Conservation (phyloP, 1,140 invertebrate genomes). For the Arion vulgaris region DNA sequence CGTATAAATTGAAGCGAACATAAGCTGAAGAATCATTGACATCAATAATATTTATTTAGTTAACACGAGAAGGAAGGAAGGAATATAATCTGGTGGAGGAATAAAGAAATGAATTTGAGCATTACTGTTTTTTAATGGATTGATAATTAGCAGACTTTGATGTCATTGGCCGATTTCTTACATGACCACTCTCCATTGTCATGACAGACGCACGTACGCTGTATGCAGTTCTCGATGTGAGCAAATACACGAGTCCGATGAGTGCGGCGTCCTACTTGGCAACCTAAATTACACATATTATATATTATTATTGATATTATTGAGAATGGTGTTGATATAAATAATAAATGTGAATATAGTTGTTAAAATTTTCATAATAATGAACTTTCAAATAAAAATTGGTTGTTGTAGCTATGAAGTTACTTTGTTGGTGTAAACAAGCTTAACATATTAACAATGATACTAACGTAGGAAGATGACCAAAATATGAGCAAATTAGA, state of each 20-base stretch:
- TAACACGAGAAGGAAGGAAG: too few relatives aligned
- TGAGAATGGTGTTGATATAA: neutral
- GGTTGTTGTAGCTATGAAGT: neutral
- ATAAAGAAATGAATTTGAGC: too few relatives aligned
- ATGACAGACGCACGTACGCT: constrained; percentile 55
- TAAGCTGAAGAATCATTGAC: too few relatives aligned
- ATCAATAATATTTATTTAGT: too few relatives aligned
- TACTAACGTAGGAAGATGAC: too few relatives aligned
- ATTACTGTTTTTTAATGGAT: too few relatives aligned
- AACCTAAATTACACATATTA: constrained; percentile 44
- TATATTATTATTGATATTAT: neutral
- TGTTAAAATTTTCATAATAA: neutral
- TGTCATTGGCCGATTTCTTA: constrained; percentile 15
- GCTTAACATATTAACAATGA: too few relatives aligned
- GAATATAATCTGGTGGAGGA: too few relatives aligned
- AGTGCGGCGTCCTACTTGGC: constrained; percentile 43
- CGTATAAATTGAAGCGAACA: too few relatives aligned
- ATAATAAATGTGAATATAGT: neutral
- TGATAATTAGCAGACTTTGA: constrained; percentile 17
- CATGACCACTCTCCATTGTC: constrained; percentile 51
- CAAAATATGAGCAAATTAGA: too few relatives aligned
- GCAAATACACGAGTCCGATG: constrained; percentile 54
- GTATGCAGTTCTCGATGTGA: constrained; percentile 46
- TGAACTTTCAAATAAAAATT: neutral
- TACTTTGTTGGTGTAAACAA: too few relatives aligned